phyloP scores from a whole-genome alignment of 1,140 invertebrate genomes.

The Tetragnatha versicolor region DNA sequence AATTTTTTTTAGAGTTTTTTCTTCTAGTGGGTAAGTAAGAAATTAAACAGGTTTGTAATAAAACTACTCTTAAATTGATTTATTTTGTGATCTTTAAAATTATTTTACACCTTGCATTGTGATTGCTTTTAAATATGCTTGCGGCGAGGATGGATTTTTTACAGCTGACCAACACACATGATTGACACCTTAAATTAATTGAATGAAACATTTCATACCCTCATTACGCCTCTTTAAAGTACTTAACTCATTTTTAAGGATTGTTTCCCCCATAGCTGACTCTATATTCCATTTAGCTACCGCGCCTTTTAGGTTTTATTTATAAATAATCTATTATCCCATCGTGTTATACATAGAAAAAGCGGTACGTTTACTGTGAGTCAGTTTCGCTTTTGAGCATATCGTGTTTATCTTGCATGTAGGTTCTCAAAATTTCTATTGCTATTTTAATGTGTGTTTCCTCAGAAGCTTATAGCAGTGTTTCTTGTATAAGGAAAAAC shows the following conservation, averaged over 20 bases:
- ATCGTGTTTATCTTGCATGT: too few relatives aligned
- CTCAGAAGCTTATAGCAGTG: too few relatives aligned
- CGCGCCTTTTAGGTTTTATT: too few relatives aligned
- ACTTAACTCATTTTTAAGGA: neutral
- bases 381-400: too few relatives aligned
- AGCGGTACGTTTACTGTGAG: too few relatives aligned
- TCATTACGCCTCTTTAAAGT: conserved; percentile 9
- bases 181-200: conserved; percentile 47
- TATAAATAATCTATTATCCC: too few relatives aligned
- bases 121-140: conserved; percentile 5
- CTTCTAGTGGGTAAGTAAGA: conserved; percentile 50
- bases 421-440: too few relatives aligned
- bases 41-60: conserved; percentile 30
- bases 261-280: neutral
- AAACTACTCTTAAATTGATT: conserved; percentile 24
- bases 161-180: conserved; percentile 51
- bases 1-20: conserved; percentile 51
- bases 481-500: too few relatives aligned
- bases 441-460: too few relatives aligned
- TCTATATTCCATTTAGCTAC: neutral
- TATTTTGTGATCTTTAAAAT: neutral
- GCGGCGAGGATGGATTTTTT: conserved; percentile 36
- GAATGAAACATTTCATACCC: too few relatives aligned
- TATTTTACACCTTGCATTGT: neutral
- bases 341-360: too few relatives aligned